Conservation (phyloP, 2,797 vertebrate genomes). For the Lepilemur ruficaudatus region DNA sequence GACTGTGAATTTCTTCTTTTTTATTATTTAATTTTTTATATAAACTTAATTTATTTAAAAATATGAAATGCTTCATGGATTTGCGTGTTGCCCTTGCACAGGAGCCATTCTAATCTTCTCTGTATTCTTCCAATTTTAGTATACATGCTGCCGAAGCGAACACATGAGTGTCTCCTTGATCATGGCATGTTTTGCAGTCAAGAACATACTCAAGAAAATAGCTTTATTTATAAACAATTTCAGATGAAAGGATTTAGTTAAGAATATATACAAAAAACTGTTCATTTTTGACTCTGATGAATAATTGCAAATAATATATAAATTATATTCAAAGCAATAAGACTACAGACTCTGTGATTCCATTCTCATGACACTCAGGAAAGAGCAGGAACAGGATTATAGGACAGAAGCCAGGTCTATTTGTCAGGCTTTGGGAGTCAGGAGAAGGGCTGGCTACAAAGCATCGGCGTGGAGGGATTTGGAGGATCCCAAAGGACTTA, state of each 20-base stretch:
- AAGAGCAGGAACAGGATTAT: background rate
- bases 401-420: background rate
- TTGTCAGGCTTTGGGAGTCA: background rate
- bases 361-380: background rate
- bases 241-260: background rate
- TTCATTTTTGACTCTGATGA: background rate
- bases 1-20: background rate
- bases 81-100: too few relatives aligned
- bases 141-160: too few relatives aligned
- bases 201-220: background rate
- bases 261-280: background rate
- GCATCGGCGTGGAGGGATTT: fast-evolving
- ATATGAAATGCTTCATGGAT: too few relatives aligned
- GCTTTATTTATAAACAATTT: background rate
- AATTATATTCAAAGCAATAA: background rate
- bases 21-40: too few relatives aligned
- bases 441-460: background rate
- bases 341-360: background rate
- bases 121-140: too few relatives aligned
- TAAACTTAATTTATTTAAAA: too few relatives aligned
- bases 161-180: background rate
- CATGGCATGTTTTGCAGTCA: background rate
- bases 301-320: background rate
- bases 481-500: background rate
- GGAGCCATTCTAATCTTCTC: too few relatives aligned